A percentile compares a stretch with the other conserved stretches of the same genome.
Evolutionary conservation across 2,797 vertebrate genomes (phyloP).

Genomic region (Galaxias olidus): DNA sequence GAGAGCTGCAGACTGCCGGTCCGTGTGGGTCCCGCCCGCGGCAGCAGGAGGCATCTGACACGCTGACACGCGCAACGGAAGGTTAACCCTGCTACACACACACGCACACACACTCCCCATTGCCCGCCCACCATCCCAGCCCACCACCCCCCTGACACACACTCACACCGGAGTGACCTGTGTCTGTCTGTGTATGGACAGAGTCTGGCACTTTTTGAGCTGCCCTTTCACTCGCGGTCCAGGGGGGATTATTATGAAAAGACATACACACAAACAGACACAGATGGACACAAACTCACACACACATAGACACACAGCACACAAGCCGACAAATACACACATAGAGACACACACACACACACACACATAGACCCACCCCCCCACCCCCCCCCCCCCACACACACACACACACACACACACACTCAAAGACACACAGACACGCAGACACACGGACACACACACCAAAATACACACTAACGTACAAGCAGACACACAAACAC

Average conservation of each 20-base stretch:
- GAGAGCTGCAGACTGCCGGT: conserved; percentile 8
- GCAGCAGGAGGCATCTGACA: conserved; percentile 48
- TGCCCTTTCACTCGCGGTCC: conserved; percentile 47
- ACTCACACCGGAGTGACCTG: conserved; percentile 9
- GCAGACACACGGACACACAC: conserved; percentile 18
- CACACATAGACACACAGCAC: conserved; percentile 27
- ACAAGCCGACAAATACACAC: conserved; percentile 7
- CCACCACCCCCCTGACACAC: neutral
- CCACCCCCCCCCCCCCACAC: too few species aligned
- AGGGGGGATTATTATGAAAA: conserved; percentile 43
- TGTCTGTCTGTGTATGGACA: conserved; percentile 28
- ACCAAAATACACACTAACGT: conserved; percentile 7
- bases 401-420: too few species aligned
- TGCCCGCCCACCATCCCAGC: too few species aligned
- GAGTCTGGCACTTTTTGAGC: conserved; percentile 9
- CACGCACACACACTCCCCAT: neutral
- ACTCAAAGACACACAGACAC: too few species aligned
- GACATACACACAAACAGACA: neutral
- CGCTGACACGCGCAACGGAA: conserved; percentile 31
- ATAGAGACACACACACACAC: conserved; percentile 11
- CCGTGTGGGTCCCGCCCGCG: conserved; percentile 41
- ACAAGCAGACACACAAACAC: neutral
- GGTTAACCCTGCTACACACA: conserved; percentile 21
- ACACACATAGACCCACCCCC: conserved; percentile 36
- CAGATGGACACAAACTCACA: conserved; percentile 10